Conservation (phyloP, 2,797 vertebrate species). For the Avahi laniger region DNA sequence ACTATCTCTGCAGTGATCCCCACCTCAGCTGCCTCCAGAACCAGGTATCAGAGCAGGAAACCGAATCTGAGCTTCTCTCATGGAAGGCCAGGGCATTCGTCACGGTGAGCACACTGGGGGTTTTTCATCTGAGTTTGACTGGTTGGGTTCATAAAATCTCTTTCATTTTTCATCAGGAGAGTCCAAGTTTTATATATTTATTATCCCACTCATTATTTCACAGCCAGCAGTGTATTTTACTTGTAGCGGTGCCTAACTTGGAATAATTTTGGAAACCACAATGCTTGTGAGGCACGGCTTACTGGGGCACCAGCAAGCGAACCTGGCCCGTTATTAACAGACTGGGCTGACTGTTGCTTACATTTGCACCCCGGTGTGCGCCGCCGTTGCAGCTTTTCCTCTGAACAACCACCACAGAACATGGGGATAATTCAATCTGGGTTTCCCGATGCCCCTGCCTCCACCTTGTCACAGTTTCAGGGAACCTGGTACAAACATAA, state of each 20-base stretch:
- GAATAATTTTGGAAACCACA: constrained; percentile 79
- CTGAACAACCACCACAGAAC: constrained; percentile 25
- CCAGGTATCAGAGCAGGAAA: constrained; percentile 65
- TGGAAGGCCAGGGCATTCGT: constrained; percentile 54
- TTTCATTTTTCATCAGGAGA: constrained; percentile 78
- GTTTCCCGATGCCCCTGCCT: not conserved
- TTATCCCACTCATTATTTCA: constrained; percentile 78
- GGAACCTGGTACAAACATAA: constrained; percentile 55
- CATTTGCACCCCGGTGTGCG: constrained; percentile 63
- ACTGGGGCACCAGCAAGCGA: constrained; percentile 62
- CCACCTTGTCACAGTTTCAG: constrained; percentile 55
- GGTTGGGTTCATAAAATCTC: constrained; percentile 69
- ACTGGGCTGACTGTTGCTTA: constrained; percentile 65
- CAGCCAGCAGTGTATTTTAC: constrained; percentile 78
- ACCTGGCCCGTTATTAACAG: constrained; percentile 70
- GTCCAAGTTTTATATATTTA: constrained; percentile 78
- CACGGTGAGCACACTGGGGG: constrained; percentile 65
- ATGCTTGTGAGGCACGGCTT: constrained; percentile 70
- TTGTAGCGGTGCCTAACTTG: constrained; percentile 77
- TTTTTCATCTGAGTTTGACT: constrained; percentile 70
- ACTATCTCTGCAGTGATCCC: not conserved
- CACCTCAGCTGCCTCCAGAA: not conserved
- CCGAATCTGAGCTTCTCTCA: constrained; percentile 55
- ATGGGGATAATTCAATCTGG: constrained; percentile 59
- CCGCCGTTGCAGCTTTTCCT: constrained; percentile 4